Base-by-base conservation (phyloP, 2,113 vertebrate species). In the Microcebus ravelobensis region DNA sequence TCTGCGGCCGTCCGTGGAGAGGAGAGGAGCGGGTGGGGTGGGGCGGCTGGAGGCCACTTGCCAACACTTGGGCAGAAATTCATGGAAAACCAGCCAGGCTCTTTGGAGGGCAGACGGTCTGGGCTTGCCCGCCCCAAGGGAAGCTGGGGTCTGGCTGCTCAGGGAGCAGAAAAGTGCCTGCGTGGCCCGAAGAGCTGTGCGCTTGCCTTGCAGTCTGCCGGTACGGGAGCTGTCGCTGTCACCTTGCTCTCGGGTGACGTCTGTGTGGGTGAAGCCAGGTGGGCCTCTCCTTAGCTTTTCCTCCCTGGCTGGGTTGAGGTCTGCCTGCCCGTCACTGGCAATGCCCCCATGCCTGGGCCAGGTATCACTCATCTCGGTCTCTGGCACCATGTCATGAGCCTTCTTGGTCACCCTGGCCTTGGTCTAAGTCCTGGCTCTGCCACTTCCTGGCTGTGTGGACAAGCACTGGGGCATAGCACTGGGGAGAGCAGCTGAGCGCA, bases 181-280 rank as follows among this genome's bases (percentile, higher is more conserved):
- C 39, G 2, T 21, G 20, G 45, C 20, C 71, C 50, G 1, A 67
- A 6, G 21, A 8, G 23, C n/a, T 52, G 7, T 71, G 50, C 59
- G 88, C 52, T 18, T 3, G 1, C 29, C 90, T n/a, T 57, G 7
- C 48, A 65, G 8, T 45, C 31, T 59, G 36, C 57, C 70, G 74
- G 21, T 3, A 34, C 14, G 10, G n/a, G 25, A 27, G 8, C 25
- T 3, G 11, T 10, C 13, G 0, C n/a, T 48, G 6, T 65, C 31
- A 23, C 42, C 81, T 74, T 8, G 0, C 5, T 45, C 34, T 79
- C n/a, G 31, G 36, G 3, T 0, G 15, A 21, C 2, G 6, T 14
- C 6, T 31, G 20, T 87, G 87, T 42, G 27, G n/a, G 45, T 7
- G 34, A 29, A 61, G 34, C 21, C 42, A 11, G 1, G n/a, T 2